These are phyloP conservation scores for Drosophila affinis DNA, from an alignment of 2,888 invertebrate genomes.

Conservation along the genomic window DNA sequence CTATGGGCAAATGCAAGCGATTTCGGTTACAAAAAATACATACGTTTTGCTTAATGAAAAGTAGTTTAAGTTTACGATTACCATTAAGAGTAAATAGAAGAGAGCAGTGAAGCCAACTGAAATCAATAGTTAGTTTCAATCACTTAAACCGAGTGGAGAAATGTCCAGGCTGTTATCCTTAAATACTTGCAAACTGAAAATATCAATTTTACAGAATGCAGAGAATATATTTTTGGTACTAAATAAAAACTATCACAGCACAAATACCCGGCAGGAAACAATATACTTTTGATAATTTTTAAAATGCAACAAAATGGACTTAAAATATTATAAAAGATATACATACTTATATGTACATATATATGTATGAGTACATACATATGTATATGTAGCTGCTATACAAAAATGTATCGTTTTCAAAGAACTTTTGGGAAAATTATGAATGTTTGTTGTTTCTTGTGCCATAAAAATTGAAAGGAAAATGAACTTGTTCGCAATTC, in stretches of 20 bases:
- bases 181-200: too few species aligned
- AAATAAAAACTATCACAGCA: background rate
- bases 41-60: background rate
- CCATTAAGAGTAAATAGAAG: too few species aligned
- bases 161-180: too few species aligned
- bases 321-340: too few species aligned
- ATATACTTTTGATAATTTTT: background rate
- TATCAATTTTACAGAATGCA: too few species aligned
- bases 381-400: too few species aligned
- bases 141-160: background rate
- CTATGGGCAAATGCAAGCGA: constrained; percentile 47
- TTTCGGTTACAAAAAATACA: background rate
- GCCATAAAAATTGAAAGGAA: background rate
- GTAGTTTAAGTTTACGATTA: background rate
- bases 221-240: background rate
- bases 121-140: background rate
- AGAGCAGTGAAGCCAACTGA: too few species aligned
- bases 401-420: too few species aligned
- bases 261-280: background rate
- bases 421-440: background rate
- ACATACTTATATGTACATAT: too few species aligned
- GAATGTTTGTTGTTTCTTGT: background rate
- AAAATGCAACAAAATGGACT: background rate
- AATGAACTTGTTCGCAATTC: too few species aligned
- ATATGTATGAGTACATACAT: too few species aligned